Evolutionary conservation across 2,113 vertebrate genomes (phyloP).

Genomic region (Dicrurus megarhynchus): DNA sequence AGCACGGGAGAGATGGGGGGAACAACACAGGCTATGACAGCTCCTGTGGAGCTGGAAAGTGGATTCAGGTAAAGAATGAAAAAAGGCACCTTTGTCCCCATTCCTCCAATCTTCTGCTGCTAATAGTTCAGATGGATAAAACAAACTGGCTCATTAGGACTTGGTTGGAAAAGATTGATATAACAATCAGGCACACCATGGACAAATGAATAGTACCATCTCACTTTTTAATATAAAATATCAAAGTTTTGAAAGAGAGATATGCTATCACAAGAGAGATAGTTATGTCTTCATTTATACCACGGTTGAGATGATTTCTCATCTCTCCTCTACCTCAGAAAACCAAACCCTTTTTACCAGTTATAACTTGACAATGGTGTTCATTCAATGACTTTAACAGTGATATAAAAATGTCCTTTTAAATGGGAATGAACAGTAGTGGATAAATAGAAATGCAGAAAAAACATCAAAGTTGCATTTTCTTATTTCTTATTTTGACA

Average conservation of each 20-base stretch:
- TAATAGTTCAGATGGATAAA: neutral
- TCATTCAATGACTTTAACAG: neutral
- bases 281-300: neutral
- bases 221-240: neutral
- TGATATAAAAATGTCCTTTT: neutral
- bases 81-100: neutral
- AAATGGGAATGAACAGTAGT: neutral
- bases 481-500: neutral
- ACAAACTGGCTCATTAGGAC: neutral
- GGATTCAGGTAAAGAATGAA: slow-evolving; percentile 1
- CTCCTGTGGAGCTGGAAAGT: neutral
- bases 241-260: neutral
- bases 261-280: neutral
- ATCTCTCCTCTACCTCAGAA: neutral
- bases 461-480: neutral
- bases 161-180: neutral
- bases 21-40: neutral
- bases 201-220: neutral
- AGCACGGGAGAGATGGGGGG: neutral
- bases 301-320: neutral
- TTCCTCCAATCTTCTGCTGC: neutral
- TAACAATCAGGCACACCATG: neutral
- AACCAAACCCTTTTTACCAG: neutral
- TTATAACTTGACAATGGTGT: neutral
- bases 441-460: neutral